These are phyloP conservation scores for Nomada hirtipes DNA, from an alignment of 2,888 invertebrate species.

Conservation along the genomic window DNA sequence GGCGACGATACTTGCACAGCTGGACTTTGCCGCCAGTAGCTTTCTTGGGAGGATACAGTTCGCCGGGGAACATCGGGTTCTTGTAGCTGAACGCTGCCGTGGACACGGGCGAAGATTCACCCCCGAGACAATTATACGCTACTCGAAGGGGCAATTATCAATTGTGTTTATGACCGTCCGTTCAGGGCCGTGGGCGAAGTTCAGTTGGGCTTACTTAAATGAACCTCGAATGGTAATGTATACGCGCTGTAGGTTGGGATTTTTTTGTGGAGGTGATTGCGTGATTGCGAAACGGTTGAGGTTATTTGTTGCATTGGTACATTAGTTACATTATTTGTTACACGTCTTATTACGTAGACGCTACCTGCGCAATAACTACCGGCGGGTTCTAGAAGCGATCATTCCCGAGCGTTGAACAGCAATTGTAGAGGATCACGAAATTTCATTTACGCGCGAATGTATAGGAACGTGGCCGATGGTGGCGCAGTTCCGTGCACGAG, in stretches of 20 bases:
- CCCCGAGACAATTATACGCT: constrained; percentile 19
- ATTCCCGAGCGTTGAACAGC: background rate
- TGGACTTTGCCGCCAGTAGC: constrained; percentile 16
- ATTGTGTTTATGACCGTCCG: constrained; percentile 7
- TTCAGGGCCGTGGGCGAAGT: too few relatives aligned
- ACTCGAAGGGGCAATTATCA: background rate
- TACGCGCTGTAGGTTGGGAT: too few relatives aligned
- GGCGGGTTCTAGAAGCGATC: background rate
- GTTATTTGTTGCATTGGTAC: too few relatives aligned
- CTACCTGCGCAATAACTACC: background rate
- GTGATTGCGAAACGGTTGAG: too few relatives aligned
- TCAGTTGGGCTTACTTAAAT: background rate
- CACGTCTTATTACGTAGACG: too few relatives aligned
- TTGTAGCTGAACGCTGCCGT: constrained; percentile 12
- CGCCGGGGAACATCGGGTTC: constrained; percentile 7
- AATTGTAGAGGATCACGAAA: constrained; percentile 17
- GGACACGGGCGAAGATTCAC: background rate
- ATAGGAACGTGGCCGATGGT: background rate
- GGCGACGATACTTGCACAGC: constrained; percentile 22
- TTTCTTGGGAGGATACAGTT: constrained; percentile 27
- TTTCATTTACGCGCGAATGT: constrained; percentile 22
- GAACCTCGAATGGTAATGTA: background rate
- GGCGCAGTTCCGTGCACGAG: background rate
- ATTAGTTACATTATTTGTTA: too few relatives aligned
- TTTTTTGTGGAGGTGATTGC: too few relatives aligned